Evolutionary conservation across 2,113 vertebrate genomes (phyloP).

Genomic region (Rissa tridactyla): DNA sequence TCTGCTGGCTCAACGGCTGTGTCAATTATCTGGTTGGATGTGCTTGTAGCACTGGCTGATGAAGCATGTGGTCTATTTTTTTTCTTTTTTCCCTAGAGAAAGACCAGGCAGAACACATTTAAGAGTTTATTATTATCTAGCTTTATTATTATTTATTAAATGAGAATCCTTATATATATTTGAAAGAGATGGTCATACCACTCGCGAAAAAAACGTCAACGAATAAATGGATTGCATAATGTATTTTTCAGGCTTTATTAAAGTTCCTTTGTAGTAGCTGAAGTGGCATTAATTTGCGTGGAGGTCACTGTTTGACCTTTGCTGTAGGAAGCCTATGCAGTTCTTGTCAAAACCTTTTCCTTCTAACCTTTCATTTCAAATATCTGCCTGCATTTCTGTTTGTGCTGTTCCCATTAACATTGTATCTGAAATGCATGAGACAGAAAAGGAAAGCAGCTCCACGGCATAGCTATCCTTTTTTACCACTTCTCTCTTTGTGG

Average conservation of each 20-base stretch:
- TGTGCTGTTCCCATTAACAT: neutral
- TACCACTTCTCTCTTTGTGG: neutral
- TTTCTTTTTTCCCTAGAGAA: neutral
- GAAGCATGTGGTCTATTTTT: neutral
- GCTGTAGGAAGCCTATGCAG: neutral
- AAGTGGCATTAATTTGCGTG: neutral
- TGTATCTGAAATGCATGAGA: neutral
- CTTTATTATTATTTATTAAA: conserved; percentile 4
- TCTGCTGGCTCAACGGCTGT: neutral
- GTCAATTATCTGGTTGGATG: conserved; percentile 33
- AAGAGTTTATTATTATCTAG: conserved; percentile 10
- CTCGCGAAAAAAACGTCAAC: neutral
- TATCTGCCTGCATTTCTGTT: neutral
- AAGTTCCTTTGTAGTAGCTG: neutral
- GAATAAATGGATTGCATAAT: neutral
- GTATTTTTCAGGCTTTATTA: neutral
- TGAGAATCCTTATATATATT: neutral
- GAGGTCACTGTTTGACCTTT: conserved; percentile 16
- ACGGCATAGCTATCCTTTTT: neutral
- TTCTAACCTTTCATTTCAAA: conserved; percentile 3
- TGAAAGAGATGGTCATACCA: neutral
- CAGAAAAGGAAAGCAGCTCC: neutral
- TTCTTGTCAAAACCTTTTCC: conserved; percentile 11
- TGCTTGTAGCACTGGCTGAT: conserved; percentile 9
- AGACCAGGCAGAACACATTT: neutral